phyloP scores from a whole-genome alignment of 1,140 invertebrate species.

The Drosophila rufa region DNA sequence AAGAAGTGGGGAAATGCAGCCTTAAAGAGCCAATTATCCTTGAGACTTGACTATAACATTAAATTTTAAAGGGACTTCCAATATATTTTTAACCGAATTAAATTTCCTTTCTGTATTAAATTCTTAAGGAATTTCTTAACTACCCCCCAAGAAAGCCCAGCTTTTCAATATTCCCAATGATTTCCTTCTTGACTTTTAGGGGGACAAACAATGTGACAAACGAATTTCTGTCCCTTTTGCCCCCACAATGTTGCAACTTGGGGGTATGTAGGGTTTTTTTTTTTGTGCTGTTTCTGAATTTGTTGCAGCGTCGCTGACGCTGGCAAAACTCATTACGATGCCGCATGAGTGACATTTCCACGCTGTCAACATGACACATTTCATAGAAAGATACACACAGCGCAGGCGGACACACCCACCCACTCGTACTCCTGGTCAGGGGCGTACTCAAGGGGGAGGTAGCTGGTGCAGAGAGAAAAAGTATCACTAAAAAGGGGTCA shows the following conservation, averaged over 20 bases:
- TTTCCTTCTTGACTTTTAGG: slow-evolving; percentile 3
- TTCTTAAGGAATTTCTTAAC: not conserved
- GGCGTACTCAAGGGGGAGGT: not conserved
- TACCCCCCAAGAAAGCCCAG: not conserved
- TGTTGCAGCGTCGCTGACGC: slow-evolving; percentile 37
- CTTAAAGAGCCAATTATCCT: not conserved
- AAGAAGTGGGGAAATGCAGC: not conserved
- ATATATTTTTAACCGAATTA: not conserved
- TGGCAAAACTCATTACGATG: slow-evolving; percentile 78
- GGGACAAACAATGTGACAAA: slow-evolving; percentile 4
- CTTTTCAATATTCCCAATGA: slow-evolving; percentile 13
- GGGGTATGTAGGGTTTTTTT: not conserved
- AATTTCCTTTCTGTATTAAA: not conserved
- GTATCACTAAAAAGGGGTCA: no score
- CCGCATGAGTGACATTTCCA: slow-evolving; percentile 80
- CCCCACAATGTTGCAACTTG: slow-evolving; percentile 2
- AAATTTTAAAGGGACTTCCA: no score
- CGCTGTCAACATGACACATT: slow-evolving; percentile 82
- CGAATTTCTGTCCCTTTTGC: not conserved
- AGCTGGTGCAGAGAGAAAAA: not conserved
- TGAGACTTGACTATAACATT: not conserved
- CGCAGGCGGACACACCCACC: slow-evolving; percentile 8
- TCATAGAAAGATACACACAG: slow-evolving; percentile 62
- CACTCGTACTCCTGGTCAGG: not conserved
- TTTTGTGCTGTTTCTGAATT: slow-evolving; percentile 8